Conservation (phyloP, 2,888 invertebrate genomes). For the Agelastica alni region DNA sequence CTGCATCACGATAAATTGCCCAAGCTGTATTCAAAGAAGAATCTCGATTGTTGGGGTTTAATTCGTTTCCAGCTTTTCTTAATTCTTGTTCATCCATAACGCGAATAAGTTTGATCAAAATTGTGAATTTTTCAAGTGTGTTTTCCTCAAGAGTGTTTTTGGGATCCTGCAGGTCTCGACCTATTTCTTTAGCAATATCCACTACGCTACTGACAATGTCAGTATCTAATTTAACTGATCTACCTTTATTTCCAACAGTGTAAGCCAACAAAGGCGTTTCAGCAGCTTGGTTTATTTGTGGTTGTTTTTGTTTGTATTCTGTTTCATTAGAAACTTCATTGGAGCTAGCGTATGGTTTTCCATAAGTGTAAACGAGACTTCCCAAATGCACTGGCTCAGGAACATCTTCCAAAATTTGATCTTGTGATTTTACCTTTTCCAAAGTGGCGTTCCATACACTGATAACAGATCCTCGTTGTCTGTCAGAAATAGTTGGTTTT, state of each 20-base stretch:
- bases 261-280: slow-evolving; percentile 58
- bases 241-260: slow-evolving; percentile 58
- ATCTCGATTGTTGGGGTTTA: slow-evolving; percentile 56
- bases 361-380: slow-evolving; percentile 62
- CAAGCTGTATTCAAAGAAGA: slow-evolving; percentile 59
- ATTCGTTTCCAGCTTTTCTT: slow-evolving; percentile 58
- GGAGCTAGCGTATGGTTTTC: slow-evolving; percentile 48
- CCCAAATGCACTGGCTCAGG: slow-evolving; percentile 57
- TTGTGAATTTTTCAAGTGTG: slow-evolving; percentile 66
- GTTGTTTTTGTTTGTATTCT: slow-evolving; percentile 54
- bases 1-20: slow-evolving; percentile 69
- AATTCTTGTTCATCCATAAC: slow-evolving; percentile 67
- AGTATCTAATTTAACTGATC: slow-evolving; percentile 50
- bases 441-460: slow-evolving; percentile 64
- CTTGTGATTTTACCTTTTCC: slow-evolving; percentile 44
- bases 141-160: slow-evolving; percentile 62
- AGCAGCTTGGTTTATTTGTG: slow-evolving; percentile 53
- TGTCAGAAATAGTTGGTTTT: slow-evolving; percentile 63
- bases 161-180: slow-evolving; percentile 63
- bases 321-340: background rate
- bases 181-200: slow-evolving; percentile 62
- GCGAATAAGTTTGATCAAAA: slow-evolving; percentile 63
- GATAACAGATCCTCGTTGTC: slow-evolving; percentile 59
- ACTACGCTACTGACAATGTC: slow-evolving; percentile 45
- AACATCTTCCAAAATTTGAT: slow-evolving; percentile 54